Evolutionary conservation across 1,140 invertebrate species (phyloP).

Genomic region (Triops cancriformis): DNA sequence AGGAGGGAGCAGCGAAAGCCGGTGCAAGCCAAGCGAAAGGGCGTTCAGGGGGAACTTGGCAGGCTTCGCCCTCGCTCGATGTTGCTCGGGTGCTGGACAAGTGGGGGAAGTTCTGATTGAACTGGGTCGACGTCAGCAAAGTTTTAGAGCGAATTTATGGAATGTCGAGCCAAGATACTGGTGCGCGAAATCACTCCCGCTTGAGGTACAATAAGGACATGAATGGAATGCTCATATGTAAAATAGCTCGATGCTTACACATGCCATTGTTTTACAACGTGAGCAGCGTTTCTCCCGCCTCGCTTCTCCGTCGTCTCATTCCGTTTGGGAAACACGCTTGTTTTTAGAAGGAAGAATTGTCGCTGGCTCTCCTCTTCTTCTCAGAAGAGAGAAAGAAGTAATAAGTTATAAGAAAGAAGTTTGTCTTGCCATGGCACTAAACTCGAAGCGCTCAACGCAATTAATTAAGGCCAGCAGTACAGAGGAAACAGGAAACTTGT

Average conservation of each 20-base stretch:
- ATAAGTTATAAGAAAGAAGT: background rate
- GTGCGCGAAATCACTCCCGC: background rate
- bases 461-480: background rate
- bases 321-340: background rate
- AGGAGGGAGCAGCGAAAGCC: too few relatives aligned
- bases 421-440: background rate
- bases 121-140: slow-evolving; percentile 2
- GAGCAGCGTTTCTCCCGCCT: background rate
- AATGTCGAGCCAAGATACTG: background rate
- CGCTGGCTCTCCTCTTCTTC: background rate
- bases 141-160: background rate
- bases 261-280: background rate
- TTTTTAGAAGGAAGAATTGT: background rate
- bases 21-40: background rate
- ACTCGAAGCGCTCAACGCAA: background rate
- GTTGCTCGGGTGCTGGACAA: background rate
- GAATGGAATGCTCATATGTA: background rate
- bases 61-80: background rate
- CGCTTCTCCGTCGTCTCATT: background rate
- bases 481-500: slow-evolving; percentile 5
- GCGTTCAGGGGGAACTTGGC: background rate
- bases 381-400: background rate
- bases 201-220: background rate
- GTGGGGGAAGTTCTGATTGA: background rate
- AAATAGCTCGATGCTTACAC: background rate